These are phyloP conservation scores for Bovichtus variegatus DNA, from an alignment of 2,797 vertebrate species.

Conservation along the genomic window DNA sequence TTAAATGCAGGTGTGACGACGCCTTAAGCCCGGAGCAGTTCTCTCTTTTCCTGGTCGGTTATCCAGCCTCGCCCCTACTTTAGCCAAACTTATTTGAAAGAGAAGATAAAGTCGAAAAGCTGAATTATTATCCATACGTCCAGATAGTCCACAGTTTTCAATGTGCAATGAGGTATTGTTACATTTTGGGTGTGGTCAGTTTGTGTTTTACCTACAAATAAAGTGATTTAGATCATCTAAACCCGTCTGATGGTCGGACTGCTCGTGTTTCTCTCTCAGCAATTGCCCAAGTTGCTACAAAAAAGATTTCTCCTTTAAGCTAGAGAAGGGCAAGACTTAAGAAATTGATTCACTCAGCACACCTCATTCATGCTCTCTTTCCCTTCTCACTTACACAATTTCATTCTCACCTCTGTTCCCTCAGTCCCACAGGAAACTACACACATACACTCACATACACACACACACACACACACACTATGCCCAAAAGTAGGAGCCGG, in stretches of 20 bases:
- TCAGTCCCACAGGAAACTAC: slow-evolving; percentile 8
- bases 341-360: slow-evolving; percentile 36
- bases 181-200: background rate
- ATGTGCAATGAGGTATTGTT: too few relatives aligned
- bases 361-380: slow-evolving; percentile 21
- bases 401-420: slow-evolving; percentile 10
- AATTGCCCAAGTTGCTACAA: background rate
- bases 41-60: background rate
- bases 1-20: background rate
- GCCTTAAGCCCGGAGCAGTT: background rate
- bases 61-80: background rate
- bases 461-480: slow-evolving; percentile 3
- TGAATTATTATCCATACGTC: too few relatives aligned
- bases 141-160: too few relatives aligned
- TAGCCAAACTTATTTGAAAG: background rate
- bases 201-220: background rate
- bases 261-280: background rate
- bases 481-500: slow-evolving; percentile 12
- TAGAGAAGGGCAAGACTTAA: background rate
- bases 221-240: background rate
- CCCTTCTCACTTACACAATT: slow-evolving; percentile 27
- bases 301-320: slow-evolving; percentile 12
- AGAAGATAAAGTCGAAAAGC: background rate
- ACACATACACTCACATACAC: slow-evolving; percentile 2
- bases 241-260: background rate